Conservation (phyloP, 2,797 vertebrate species). For the Rhabdophis nuchalis region DNA sequence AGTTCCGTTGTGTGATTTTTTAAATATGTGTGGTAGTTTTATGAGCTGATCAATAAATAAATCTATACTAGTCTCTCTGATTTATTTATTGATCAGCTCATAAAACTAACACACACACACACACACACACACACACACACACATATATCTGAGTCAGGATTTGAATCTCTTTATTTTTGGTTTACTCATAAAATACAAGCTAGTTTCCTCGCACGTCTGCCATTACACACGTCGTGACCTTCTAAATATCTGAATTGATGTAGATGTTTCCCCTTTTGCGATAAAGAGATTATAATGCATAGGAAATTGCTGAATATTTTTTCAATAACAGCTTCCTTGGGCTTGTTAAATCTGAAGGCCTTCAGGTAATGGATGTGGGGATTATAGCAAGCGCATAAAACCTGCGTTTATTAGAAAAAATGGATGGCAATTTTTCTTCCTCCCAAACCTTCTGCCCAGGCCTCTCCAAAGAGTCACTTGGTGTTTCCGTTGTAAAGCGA, state of each 20-base stretch:
- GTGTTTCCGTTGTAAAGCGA: conserved; percentile 18
- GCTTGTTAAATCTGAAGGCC: conserved; percentile 37
- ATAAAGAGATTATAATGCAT: conserved; percentile 31
- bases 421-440: conserved; percentile 33
- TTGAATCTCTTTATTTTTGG: not conserved
- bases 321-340: conserved; percentile 27
- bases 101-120: too few species aligned
- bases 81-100: too few species aligned
- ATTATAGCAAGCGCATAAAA: not conserved
- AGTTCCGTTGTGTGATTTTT: too few species aligned
- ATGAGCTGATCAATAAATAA: too few species aligned
- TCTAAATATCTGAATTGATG: conserved; percentile 4
- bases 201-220: not conserved
- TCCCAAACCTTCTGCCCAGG: conserved; percentile 36
- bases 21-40: too few species aligned
- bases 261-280: not conserved
- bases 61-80: too few species aligned
- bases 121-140: too few species aligned
- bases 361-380: conserved; percentile 3
- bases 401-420: conserved; percentile 7
- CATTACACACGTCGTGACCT: not conserved
- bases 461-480: not conserved
- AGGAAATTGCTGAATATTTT: conserved; percentile 24
- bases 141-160: not conserved
- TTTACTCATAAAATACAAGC: not conserved